A percentile compares a stretch with the other conserved stretches of the same genome.
These are phyloP conservation scores for Oreochromis niloticus DNA, from an alignment of 2,113 vertebrate genomes.

Conservation along the genomic window DNA sequence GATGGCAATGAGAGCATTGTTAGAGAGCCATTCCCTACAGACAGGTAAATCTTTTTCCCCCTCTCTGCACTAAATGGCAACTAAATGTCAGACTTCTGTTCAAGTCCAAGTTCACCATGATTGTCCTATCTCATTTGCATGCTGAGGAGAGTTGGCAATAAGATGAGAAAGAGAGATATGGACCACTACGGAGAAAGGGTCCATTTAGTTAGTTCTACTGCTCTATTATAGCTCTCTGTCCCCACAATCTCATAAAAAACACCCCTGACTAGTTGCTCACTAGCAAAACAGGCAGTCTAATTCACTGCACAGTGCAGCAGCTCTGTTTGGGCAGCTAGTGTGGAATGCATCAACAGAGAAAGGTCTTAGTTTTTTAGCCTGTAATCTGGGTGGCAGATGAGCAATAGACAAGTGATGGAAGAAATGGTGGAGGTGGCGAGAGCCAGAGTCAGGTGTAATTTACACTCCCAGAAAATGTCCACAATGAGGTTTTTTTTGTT, in stretches of 20 bases:
- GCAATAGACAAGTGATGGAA: conserved; percentile 22
- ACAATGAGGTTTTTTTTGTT: conserved; percentile 10
- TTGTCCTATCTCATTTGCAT: conserved; percentile 67
- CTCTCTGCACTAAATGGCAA: conserved; percentile 65
- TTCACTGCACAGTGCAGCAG: conserved; percentile 14
- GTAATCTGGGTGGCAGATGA: conserved; percentile 46
- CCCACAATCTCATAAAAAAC: conserved; percentile 50
- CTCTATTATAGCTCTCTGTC: conserved; percentile 41
- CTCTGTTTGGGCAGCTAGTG: conserved; percentile 22
- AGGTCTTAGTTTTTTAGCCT: conserved; percentile 8
- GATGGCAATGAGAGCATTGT: conserved; percentile 22
- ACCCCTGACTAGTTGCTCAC: conserved; percentile 18
- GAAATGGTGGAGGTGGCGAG: background rate
- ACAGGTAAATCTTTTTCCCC: conserved; percentile 51
- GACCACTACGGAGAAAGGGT: conserved; percentile 20
- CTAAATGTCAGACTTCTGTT: conserved; percentile 74
- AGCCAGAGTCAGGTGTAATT: conserved; percentile 22
- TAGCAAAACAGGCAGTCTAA: conserved; percentile 45
- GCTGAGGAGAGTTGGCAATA: conserved; percentile 29
- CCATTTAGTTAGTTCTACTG: conserved; percentile 48
- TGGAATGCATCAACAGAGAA: conserved; percentile 19
- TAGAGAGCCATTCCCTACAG: conserved; percentile 47
- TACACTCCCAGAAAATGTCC: conserved; percentile 16
- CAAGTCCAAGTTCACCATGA: conserved; percentile 63
- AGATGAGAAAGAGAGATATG: conserved; percentile 17